Percentiles rank a stretch among this genome's conserved stretches.
Conservation (phyloP, 2,113 vertebrate species). For the Ceyx melanurus region DNA sequence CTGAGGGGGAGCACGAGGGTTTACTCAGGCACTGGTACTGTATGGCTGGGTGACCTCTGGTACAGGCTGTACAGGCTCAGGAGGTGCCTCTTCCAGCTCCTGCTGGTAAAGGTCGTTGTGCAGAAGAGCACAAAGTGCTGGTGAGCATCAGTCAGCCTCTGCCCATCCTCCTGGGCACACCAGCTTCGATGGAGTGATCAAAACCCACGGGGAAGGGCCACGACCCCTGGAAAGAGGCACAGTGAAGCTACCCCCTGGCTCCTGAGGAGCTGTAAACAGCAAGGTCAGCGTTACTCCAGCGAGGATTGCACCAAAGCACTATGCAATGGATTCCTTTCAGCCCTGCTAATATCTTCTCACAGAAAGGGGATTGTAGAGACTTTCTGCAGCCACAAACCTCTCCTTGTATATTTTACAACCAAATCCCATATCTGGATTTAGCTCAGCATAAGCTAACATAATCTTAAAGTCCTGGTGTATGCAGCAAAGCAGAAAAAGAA, state of each 20-base stretch:
- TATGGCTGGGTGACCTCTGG: neutral
- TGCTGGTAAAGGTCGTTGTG: neutral
- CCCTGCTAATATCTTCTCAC: neutral
- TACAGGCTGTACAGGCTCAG: neutral
- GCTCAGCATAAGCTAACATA: slow-evolving; percentile 28
- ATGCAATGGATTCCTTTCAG: neutral
- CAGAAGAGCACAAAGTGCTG: rapidly evolving
- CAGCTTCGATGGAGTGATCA: neutral
- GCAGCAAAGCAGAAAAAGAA: slow-evolving; percentile 19
- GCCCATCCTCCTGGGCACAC: neutral
- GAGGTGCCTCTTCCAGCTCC: neutral
- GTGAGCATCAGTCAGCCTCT: neutral
- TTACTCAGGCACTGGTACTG: neutral
- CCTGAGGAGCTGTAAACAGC: neutral
- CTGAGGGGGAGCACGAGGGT: neutral
- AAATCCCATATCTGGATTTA: slow-evolving; percentile 21
- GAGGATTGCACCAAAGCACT: neutral
- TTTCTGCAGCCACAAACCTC: slow-evolving; percentile 26
- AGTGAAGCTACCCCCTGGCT: neutral
- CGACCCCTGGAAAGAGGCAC: neutral
- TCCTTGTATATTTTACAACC: slow-evolving; percentile 50
- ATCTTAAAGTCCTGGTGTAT: slow-evolving; percentile 48
- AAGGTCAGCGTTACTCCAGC: neutral
- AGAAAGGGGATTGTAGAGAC: neutral
- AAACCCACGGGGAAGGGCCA: neutral